Evolutionary conservation across 2,797 vertebrate species (phyloP), one percentile per base, ranked within the genome.

Genomic region (Brotula barbata): DNA sequence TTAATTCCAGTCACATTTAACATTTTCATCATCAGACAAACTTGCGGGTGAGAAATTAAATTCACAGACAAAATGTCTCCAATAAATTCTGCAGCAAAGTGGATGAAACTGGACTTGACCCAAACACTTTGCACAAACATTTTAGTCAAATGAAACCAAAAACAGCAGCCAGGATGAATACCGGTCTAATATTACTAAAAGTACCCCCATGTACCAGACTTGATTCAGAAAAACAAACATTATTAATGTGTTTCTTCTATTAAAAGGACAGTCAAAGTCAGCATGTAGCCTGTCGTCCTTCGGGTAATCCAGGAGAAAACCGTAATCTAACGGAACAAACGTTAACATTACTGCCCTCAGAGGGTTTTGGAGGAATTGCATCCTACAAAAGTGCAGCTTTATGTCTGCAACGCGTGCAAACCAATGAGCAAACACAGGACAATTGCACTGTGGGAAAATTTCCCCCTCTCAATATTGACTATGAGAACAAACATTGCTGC

Each of bases 111-210:
- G 69, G 84, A 85, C 17, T 33, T 21, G 39, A 45, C 67, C 83
- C 83, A 80, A 74, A 49, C 54, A 39, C 33, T n/a, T n/a, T n/a
- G n/a, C n/a, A n/a, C n/a, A 25, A 61, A 70, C 75, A 75, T 82
- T 85, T 88, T 64, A 86, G 62, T 79, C 71, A 83, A 87, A 86
- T 85, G 62, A 81, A 84, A 75, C 58, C 19, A 66, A 77, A 82
- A 81, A 33, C 21, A n/a, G 12, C 48, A 77, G 76, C 79, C 78
- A 78, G 66, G 56, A 58, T 49, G 51, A 67, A 77, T 54, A 21
- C 44, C 20, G 23, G 47, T 53, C 59, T 67, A 47, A 77, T 64
- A 67, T 42, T 44, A 31, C 45, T 50, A 67, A 31, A 42, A 19
- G 25, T 47, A 75, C 33, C 23, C 66, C 56, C 46, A 56, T 41